These are phyloP conservation scores for Holothuria glaberrima DNA, from an alignment of 35 echinoderm and acorn worm genomes.

Conservation along the genomic window DNA sequence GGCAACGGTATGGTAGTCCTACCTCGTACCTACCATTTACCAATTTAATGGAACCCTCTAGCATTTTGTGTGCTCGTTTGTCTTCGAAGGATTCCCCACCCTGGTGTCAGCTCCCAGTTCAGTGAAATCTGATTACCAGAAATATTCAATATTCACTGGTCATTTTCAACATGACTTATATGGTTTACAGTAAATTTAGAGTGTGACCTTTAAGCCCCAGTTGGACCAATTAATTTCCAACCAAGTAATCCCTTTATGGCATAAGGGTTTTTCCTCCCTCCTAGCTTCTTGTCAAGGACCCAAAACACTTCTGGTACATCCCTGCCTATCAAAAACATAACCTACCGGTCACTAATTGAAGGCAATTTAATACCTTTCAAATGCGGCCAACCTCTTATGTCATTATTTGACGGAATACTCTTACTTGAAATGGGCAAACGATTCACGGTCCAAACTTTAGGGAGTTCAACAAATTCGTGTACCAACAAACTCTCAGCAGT, in stretches of 20 bases:
- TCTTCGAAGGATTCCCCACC: conserved; percentile 49
- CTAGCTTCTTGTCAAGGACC: conserved; percentile 2
- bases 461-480: neutral
- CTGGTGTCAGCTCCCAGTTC: neutral
- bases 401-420: neutral
- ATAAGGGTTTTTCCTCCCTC: conserved; percentile 2
- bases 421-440: too few relatives aligned
- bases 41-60: conserved; percentile 52
- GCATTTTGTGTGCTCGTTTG: neutral
- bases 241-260: neutral
- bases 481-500: neutral
- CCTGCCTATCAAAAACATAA: neutral
- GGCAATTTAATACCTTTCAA: conserved; percentile 24
- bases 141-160: too few relatives aligned
- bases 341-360: neutral
- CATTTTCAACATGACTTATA: too few relatives aligned
- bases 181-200: neutral
- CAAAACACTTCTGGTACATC: conserved; percentile 22
- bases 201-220: too few relatives aligned
- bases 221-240: conserved; percentile 9
- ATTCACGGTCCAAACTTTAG: neutral
- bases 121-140: too few relatives aligned
- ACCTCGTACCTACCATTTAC: conserved; percentile 58
- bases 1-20: conserved; percentile 48
- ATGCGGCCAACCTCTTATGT: neutral